Base-by-base conservation (phyloP, 2,797 vertebrate species). In the Crenuchus spilurus region DNA sequence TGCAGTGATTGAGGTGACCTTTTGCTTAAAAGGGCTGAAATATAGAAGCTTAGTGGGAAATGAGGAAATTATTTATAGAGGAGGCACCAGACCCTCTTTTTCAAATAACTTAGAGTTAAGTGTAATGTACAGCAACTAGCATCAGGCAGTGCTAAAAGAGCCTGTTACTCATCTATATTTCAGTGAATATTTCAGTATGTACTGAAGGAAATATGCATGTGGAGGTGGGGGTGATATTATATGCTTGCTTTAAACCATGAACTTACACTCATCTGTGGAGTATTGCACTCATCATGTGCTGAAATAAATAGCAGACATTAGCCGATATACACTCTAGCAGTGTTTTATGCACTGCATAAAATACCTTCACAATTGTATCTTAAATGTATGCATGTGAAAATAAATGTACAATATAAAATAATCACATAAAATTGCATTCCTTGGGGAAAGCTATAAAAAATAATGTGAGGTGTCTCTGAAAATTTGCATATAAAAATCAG, bases 1-100 rank as follows among this genome's bases (percentile, higher is more conserved):
- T 71, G 1, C 31, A 70, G 60, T 86, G 84, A 90, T 88, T 89
- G 79, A 70, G 76, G 67, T 85, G 85, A 87, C 86, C 84, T 88
- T 89, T 81, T 84, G 2, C 28, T n/a, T 70, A 49, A 78, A 76
- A 63, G 60, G 44, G 30, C 24, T 55, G 52, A 46, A 58, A 70
- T 80, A 30, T 24, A 28, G n/a, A 26, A 35, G 18, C 67, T 60
- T 44, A 65, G 24, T 9, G 9, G 3, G 0, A 35, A 79, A 28
- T 46, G 49, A 16, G 11, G 3, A 57, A 37, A 39, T 48, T 55
- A 72, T 76, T 55, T 30, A 31, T n/a, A 18, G 48, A 76, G 57
- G 65, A 58, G 68, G 55, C 42, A 48, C 6, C 33, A 37, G 42
- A 42, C 22, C 44, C 20, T 70, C 28, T 54, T 57, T 48, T 18